These are phyloP conservation scores for Rhabditoides inermis DNA, from an alignment of 2,888 invertebrate genomes.

Conservation along the genomic window DNA sequence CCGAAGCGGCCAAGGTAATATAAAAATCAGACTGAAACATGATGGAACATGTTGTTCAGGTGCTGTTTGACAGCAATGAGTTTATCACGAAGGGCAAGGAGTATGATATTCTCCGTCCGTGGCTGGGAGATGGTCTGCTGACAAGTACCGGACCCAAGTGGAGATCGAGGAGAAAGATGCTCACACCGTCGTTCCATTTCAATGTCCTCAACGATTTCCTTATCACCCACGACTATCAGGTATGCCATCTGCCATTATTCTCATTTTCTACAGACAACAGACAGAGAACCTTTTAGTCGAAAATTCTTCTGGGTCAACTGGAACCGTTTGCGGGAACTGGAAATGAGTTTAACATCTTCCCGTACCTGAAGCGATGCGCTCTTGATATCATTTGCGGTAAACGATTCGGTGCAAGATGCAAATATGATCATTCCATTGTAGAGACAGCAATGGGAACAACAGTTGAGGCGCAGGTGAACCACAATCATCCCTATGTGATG, in stretches of 20 bases:
- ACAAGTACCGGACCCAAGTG: slow-evolving; percentile 54
- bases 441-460: slow-evolving; percentile 42
- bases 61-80: slow-evolving; percentile 47
- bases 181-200: slow-evolving; percentile 59
- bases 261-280: no score
- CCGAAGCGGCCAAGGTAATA: slow-evolving; percentile 17
- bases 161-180: slow-evolving; percentile 55
- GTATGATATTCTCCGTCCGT: slow-evolving; percentile 54
- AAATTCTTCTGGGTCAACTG: slow-evolving; percentile 53
- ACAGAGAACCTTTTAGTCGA: no score
- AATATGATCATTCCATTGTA: no score
- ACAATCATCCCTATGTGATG: slow-evolving; percentile 31
- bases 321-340: slow-evolving; percentile 37
- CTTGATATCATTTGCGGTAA: slow-evolving; percentile 56
- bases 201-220: slow-evolving; percentile 56
- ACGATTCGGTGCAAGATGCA: no score
- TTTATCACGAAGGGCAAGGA: slow-evolving; percentile 53
- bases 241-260: no score
- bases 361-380: slow-evolving; percentile 56
- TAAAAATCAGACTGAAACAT: not conserved
- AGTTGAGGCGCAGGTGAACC: slow-evolving; percentile 35
- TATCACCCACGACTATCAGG: slow-evolving; percentile 17
- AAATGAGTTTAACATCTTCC: slow-evolving; percentile 55
- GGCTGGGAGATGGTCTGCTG: slow-evolving; percentile 57
- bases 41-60: slow-evolving; percentile 5